phyloP scores from a whole-genome alignment of 2,113 vertebrate genomes.

The Cyanoliseus patagonus region DNA sequence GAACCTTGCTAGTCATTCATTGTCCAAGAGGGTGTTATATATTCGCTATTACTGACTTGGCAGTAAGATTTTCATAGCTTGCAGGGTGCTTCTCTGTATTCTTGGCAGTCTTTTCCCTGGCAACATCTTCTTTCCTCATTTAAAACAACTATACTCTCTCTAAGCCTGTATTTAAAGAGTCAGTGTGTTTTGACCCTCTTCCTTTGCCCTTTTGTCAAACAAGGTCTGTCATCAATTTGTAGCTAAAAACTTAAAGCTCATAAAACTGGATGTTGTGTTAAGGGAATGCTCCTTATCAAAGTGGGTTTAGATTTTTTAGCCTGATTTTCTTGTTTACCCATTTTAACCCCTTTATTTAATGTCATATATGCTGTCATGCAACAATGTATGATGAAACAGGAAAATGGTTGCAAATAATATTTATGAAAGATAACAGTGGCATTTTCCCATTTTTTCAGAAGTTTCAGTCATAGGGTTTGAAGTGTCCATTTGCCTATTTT shows the following conservation, averaged over 20 bases:
- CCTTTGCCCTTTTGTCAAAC: not conserved
- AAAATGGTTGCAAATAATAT: not conserved
- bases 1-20: not conserved
- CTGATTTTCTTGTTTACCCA: not conserved
- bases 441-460: not conserved
- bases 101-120: not conserved
- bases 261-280: not conserved
- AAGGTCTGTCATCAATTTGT: not conserved
- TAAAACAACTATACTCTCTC: not conserved
- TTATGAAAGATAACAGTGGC: not conserved
- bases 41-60: not conserved
- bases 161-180: not conserved
- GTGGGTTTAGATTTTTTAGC: not conserved
- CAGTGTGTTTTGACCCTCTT: not conserved
- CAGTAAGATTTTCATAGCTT: not conserved
- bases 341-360: not conserved
- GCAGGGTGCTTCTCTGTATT: not conserved
- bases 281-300: not conserved
- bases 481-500: not conserved
- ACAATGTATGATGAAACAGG: not conserved
- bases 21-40: not conserved
- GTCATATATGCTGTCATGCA: not conserved
- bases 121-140: not conserved
- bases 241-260: not conserved
- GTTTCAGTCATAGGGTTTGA: not conserved